Percentiles rank a stretch among this genome's conserved stretches.
These are phyloP conservation scores for Lophius americanus DNA, from an alignment of 2,797 vertebrate species.

Conservation along the genomic window DNA sequence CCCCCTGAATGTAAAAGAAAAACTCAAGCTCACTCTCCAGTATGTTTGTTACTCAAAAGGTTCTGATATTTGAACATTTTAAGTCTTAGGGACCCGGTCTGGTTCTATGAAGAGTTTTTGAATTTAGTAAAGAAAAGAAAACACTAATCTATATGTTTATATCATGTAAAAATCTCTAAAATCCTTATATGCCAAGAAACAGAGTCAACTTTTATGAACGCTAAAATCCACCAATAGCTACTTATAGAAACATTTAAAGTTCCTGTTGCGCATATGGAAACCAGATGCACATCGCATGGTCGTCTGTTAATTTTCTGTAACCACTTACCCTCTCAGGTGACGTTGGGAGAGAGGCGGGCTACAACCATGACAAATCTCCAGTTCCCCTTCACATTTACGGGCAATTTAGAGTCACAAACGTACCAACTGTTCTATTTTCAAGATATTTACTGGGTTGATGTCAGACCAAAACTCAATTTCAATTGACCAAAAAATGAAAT, in stretches of 20 bases:
- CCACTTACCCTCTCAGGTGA: no score
- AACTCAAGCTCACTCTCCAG: no score
- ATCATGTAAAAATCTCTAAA: conserved; percentile 38
- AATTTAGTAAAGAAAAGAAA: neutral
- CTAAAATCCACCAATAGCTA: neutral
- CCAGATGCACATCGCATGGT: no score
- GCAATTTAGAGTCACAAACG: neutral
- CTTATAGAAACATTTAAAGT: neutral
- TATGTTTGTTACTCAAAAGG: no score
- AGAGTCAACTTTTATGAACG: neutral
- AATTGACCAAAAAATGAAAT: conserved; percentile 5
- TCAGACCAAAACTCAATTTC: neutral
- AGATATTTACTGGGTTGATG: neutral
- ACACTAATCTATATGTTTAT: conserved; percentile 8
- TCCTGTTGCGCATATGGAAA: neutral
- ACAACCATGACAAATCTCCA: neutral
- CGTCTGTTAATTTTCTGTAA: no score
- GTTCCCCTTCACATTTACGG: conserved; percentile 8
- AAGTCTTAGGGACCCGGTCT: conserved; percentile 26
- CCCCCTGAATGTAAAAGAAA: no score
- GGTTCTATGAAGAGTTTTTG: conserved; percentile 30
- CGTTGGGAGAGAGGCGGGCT: no score
- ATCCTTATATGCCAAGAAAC: conserved; percentile 42
- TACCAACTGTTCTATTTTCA: neutral
- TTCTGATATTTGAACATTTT: conserved; percentile 16